Evolutionary conservation across 2,797 vertebrate species (phyloP).

Genomic region (Poecilia gillii): DNA sequence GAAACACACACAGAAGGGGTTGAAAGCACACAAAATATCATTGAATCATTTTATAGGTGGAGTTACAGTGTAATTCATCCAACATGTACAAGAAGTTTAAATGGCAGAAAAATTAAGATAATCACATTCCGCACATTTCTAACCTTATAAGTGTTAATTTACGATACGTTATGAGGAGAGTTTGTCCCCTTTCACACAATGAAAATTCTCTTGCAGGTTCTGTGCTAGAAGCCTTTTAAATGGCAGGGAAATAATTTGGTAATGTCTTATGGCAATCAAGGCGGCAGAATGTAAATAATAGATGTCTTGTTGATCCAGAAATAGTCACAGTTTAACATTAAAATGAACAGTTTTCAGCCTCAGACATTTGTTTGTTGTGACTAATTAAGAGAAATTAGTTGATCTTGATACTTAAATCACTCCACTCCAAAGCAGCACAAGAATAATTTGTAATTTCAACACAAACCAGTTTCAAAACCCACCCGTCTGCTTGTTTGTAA

Average conservation of each 20-base stretch:
- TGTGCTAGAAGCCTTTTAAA: background rate
- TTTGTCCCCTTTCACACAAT: background rate
- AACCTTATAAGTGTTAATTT: background rate
- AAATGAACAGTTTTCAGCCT: background rate
- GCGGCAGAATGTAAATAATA: background rate
- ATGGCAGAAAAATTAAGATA: background rate
- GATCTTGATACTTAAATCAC: background rate
- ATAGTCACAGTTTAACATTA: background rate
- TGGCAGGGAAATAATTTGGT: background rate
- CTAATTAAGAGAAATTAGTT: background rate
- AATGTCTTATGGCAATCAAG: background rate
- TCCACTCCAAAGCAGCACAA: background rate
- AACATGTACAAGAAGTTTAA: background rate
- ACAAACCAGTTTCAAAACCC: background rate
- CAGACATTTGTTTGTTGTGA: background rate
- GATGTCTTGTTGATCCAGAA: background rate
- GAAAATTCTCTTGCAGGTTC: background rate
- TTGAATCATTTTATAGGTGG: background rate
- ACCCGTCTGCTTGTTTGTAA: background rate
- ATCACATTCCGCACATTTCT: background rate
- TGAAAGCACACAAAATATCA: background rate
- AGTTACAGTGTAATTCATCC: background rate
- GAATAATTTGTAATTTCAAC: background rate
- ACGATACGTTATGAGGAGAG: background rate
- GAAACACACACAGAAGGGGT: constrained; percentile 11